Evolutionary conservation across 2,113 vertebrate species (phyloP), one percentile per base, ranked within the genome.

Genomic region (Hippolais icterina): DNA sequence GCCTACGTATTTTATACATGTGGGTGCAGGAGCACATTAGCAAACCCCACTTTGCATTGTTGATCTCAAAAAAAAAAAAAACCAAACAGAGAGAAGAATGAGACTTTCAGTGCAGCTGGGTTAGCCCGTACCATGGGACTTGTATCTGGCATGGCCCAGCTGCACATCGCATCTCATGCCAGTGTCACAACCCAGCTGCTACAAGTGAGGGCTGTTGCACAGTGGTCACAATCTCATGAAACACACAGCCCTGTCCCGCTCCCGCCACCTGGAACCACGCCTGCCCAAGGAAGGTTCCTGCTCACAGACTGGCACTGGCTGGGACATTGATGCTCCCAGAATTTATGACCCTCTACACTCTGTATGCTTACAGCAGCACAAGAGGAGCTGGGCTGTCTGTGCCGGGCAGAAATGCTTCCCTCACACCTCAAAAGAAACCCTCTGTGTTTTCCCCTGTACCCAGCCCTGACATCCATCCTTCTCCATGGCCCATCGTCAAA

Each of bases 101-200:
- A 93, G 86, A 65, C 63, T 94, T 95, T 97, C 71, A 95, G 94
- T 50, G 71, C 95, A 96, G 97, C 96, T 94, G 97, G 95, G 97
- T 87, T 94, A 96, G 94, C 77, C 91, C 14, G 72, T 90, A 95
- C 90, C 94, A 95, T 3, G 70, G 89, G 88, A 94, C 90, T 81
- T 3, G 1, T 87, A 29, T 90, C 64, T 89, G 95, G 85, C 25
- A 35, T 3, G 49, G 90, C 79, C 94, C 97, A 97, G 97, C 97
- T 97, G 96, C 74, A 14, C 57, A 8, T 35, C 61, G 63, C 27
- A 17, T 66, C 93, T 90, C 37, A 57, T 77, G 96, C 95, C 96
- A 96, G 49, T 91, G 93, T 91, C 96, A 92, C 16, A 31, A 75
- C 80, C 85, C 79, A 76, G 82, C 89, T 74, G 93, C 89, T 65